Evolutionary conservation across 2,888 invertebrate species (phyloP).

Genomic region (Heterodera filipjevi): DNA sequence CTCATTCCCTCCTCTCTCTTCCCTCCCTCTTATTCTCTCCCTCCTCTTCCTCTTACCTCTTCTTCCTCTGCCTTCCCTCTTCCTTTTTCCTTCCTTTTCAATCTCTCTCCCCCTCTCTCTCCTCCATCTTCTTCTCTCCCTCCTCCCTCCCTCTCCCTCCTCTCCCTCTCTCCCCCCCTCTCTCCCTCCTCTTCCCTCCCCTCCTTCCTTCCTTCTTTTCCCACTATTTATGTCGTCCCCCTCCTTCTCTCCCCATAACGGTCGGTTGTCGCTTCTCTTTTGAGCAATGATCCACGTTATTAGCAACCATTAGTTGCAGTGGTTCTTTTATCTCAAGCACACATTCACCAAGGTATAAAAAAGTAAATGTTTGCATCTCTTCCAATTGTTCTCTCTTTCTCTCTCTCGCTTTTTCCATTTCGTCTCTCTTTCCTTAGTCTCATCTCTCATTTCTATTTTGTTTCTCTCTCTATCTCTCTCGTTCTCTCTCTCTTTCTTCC

Average conservation of each 20-base stretch:
- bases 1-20: neutral
- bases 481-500: too few species aligned
- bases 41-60: neutral
- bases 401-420: too few species aligned
- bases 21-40: neutral
- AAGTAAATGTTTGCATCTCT: too few species aligned
- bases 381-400: too few species aligned
- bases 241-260: neutral
- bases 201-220: neutral
- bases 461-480: too few species aligned
- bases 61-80: neutral
- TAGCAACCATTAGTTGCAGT: neutral
- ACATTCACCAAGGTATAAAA: too few species aligned
- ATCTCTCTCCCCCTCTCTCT: too few species aligned
- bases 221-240: too few species aligned
- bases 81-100: too few species aligned
- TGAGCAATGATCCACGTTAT: neutral
- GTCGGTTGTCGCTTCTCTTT: neutral
- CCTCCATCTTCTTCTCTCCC: too few species aligned
- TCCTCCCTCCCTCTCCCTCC: neutral
- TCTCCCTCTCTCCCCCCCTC: neutral
- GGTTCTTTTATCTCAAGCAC: neutral
- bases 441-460: too few species aligned
- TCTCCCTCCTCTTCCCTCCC: neutral
- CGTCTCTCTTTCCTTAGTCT: too few species aligned